Evolutionary conservation across 2,888 invertebrate species (phyloP).

Genomic region (Exocentrus adspersus): DNA sequence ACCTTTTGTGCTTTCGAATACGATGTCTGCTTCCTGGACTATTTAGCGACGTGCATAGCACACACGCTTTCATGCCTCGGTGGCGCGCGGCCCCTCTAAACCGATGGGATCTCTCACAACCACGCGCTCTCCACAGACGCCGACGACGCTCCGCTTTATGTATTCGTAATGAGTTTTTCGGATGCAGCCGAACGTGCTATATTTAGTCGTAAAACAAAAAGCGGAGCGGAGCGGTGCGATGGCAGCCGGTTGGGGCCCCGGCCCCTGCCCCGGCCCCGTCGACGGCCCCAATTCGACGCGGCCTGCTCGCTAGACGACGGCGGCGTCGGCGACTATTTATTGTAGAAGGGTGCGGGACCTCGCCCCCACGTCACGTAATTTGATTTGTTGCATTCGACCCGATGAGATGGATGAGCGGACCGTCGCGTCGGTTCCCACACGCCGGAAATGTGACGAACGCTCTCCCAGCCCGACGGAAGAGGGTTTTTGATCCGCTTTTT

Average conservation of each 20-base stretch:
- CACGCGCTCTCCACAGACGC: conserved; percentile 30
- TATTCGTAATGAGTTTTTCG: conserved; percentile 40
- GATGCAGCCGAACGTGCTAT: conserved; percentile 35
- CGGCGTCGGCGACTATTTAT: conserved; percentile 13
- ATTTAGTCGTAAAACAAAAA: conserved; percentile 31
- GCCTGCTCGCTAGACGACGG: no score
- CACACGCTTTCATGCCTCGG: conserved; percentile 30
- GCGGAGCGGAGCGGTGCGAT: conserved; percentile 20
- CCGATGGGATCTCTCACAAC: conserved; percentile 27
- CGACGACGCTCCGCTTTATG: conserved; percentile 31
- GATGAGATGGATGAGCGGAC: conserved; percentile 15
- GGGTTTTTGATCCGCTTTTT: neutral
- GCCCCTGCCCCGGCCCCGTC: conserved; percentile 12
- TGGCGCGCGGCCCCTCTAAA: conserved; percentile 24
- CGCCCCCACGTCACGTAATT: conserved; percentile 9
- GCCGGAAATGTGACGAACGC: neutral
- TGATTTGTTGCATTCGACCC: conserved; percentile 25
- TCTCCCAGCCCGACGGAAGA: neutral
- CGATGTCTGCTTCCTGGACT: neutral
- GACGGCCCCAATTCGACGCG: neutral
- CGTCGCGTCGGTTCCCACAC: conserved; percentile 11
- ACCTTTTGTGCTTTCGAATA: no score
- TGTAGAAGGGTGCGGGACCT: conserved; percentile 13
- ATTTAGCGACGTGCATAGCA: conserved; percentile 27
- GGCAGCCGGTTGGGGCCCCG: neutral